phyloP scores from a whole-genome alignment of 2,113 vertebrate genomes.

The Actinemys pallida region DNA sequence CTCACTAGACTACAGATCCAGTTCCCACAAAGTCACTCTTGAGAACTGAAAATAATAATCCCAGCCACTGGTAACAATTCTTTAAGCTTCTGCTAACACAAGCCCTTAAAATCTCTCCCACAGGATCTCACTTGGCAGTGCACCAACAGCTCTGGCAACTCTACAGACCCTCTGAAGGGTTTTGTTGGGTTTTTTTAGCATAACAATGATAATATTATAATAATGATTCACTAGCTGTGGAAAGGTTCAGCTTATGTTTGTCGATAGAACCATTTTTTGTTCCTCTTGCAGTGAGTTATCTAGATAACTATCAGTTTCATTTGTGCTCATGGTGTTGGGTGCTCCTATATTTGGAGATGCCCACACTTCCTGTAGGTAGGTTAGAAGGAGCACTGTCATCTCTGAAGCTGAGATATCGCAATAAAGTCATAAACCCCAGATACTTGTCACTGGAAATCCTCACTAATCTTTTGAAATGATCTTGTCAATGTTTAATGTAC shows the following conservation, averaged over 20 bases:
- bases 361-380: background rate
- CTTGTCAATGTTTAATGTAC: background rate
- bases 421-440: background rate
- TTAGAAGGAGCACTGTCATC: background rate
- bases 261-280: background rate
- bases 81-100: background rate
- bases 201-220: background rate
- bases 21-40: accelerated
- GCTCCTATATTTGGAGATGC: background rate
- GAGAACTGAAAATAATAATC: background rate
- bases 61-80: accelerated
- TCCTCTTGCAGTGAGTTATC: background rate
- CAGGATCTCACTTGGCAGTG: background rate
- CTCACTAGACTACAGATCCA: background rate
- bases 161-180: background rate
- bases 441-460: background rate
- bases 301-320: background rate
- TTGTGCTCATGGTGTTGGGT: background rate
- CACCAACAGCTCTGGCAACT: background rate
- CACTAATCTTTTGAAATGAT: background rate
- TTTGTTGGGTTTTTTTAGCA: background rate
- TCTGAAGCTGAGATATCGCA: background rate
- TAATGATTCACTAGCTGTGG: background rate
- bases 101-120: background rate
- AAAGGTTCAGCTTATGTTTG: background rate